phyloP scores from a whole-genome alignment of 2,888 invertebrate genomes.

The Romanomermis culicivorax region DNA sequence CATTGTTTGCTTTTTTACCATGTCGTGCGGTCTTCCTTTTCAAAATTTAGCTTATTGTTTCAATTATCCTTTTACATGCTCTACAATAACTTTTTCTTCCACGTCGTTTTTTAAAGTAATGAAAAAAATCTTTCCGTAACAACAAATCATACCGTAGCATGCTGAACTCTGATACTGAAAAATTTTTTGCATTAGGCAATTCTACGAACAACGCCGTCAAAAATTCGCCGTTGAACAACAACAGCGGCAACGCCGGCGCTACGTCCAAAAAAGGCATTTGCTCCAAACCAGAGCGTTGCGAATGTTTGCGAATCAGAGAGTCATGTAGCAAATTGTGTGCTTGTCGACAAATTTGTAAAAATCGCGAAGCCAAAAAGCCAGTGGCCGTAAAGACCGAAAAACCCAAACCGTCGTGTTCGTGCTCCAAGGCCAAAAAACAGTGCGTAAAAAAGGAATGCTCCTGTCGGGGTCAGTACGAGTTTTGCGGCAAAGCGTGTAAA shows the following conservation, averaged over 20 bases:
- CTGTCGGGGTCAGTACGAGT: constrained; percentile 26
- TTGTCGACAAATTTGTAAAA: constrained; percentile 28
- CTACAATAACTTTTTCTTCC: too few relatives aligned
- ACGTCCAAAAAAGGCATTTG: constrained; percentile 17
- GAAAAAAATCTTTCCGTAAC: too few relatives aligned
- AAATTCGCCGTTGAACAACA: too few relatives aligned
- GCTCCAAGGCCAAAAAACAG: constrained; percentile 28
- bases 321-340: constrained; percentile 26
- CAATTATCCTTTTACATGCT: too few relatives aligned
- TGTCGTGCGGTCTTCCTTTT: too few relatives aligned
- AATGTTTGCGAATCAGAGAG: constrained; percentile 28
- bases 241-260: background rate
- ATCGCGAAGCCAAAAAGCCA: constrained; percentile 15
- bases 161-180: too few relatives aligned
- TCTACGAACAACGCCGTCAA: too few relatives aligned
- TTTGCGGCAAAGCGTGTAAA: constrained; percentile 23
- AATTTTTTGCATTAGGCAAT: too few relatives aligned
- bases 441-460: constrained; percentile 28
- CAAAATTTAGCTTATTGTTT: too few relatives aligned
- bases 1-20: too few relatives aligned
- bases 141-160: too few relatives aligned
- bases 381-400: constrained; percentile 19
- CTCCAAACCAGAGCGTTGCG: constrained; percentile 25
- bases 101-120: too few relatives aligned
- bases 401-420: constrained; percentile 21